Evolutionary conservation across 2,888 invertebrate species (phyloP).

Genomic region (Meganola albula): DNA sequence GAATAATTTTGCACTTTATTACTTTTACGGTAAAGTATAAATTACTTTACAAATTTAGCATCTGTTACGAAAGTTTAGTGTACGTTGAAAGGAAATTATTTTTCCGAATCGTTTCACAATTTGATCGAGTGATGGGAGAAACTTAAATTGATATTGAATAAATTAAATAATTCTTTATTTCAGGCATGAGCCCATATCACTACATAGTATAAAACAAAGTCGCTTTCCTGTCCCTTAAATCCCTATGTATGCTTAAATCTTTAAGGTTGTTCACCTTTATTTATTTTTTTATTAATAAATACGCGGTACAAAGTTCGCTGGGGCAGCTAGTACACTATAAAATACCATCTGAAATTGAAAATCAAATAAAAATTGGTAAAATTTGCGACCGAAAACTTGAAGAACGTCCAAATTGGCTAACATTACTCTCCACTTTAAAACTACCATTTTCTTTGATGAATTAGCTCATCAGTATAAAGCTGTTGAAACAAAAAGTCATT

Average conservation of each 20-base stretch:
- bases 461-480: conserved; percentile 21
- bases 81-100: conserved; percentile 40
- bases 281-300: no score
- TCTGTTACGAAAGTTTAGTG: conserved; percentile 23
- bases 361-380: conserved; percentile 17
- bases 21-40: conserved; percentile 20
- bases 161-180: no score
- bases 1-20: conserved; percentile 18
- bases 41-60: conserved; percentile 23
- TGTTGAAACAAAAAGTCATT: no score
- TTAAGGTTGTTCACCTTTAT: no score
- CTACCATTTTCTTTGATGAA: conserved; percentile 26
- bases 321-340: no score
- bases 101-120: conserved; percentile 38
- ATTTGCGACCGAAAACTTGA: conserved; percentile 19
- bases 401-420: conserved; percentile 20
- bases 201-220: no score
- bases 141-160: no score
- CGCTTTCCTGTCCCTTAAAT: no score
- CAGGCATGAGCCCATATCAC: no score
- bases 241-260: no score
- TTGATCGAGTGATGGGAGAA: conserved; percentile 28
- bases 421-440: conserved; percentile 26
- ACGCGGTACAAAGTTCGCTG: no score
- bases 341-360: no score